A percentile compares a stretch with the other conserved stretches of the same genome.
Evolutionary conservation across 2,113 vertebrate species (phyloP).

Genomic region (Menidia beryllina): DNA sequence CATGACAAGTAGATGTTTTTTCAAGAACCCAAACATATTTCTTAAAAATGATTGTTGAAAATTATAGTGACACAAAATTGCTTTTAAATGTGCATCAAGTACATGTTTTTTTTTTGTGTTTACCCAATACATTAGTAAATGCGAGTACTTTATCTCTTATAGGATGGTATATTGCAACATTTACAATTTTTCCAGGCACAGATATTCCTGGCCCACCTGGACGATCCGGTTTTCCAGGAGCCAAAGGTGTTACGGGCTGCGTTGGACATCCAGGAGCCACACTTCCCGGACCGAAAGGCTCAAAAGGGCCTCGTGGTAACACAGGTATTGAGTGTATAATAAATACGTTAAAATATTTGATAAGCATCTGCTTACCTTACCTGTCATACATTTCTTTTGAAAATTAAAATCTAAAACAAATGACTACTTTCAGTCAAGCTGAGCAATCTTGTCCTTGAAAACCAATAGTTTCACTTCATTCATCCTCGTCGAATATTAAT

Average conservation of each 20-base stretch:
- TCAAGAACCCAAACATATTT: background rate
- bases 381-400: too few species aligned
- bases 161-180: background rate
- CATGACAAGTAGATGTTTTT: background rate
- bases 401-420: too few species aligned
- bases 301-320: constrained; percentile 46
- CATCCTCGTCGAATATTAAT: background rate
- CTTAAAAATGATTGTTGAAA: background rate
- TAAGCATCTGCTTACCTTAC: background rate
- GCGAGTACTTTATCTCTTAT: background rate
- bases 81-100: background rate
- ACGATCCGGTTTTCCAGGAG: constrained; percentile 54
- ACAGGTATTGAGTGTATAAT: constrained; percentile 47
- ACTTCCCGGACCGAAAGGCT: constrained; percentile 45
- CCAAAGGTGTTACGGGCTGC: constrained; percentile 50
- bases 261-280: constrained; percentile 37
- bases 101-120: background rate
- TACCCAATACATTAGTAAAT: background rate
- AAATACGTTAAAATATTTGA: background rate
- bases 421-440: too few species aligned
- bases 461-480: background rate
- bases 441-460: background rate
- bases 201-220: constrained; percentile 47
- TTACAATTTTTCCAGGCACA: constrained; percentile 18
- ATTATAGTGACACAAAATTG: background rate